These are phyloP conservation scores for Ivindomyrus marchei DNA, from an alignment of 2,113 vertebrate species.

Conservation along the genomic window DNA sequence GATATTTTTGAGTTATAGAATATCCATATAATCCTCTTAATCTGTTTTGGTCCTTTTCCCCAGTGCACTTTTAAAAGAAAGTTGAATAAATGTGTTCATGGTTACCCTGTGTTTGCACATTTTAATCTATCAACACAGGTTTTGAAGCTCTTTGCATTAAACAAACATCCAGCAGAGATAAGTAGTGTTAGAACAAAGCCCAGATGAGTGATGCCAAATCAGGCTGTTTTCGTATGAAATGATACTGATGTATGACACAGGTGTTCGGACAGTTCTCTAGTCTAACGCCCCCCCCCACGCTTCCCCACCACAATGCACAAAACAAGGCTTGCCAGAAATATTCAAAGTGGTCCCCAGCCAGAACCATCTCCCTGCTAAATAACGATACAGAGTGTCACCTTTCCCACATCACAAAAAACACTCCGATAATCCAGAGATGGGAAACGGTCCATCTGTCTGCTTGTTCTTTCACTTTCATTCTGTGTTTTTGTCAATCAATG, in stretches of 20 bases:
- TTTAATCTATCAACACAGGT: neutral
- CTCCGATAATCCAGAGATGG: neutral
- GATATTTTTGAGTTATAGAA: neutral
- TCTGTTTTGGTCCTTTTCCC: neutral
- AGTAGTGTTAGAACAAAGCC: neutral
- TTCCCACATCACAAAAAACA: neutral
- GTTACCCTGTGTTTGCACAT: neutral
- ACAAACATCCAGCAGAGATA: neutral
- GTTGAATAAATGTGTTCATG: neutral
- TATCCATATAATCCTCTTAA: neutral
- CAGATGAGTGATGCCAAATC: neutral
- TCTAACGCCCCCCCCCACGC: neutral
- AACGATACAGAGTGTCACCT: constrained; percentile 2
- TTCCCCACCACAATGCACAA: neutral
- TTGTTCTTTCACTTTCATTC: neutral
- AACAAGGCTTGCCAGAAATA: neutral
- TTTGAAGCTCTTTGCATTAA: neutral
- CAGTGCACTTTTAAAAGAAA: neutral
- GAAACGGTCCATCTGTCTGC: neutral
- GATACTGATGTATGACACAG: neutral
- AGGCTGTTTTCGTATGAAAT: neutral
- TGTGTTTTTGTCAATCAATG: neutral
- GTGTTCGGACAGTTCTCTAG: neutral
- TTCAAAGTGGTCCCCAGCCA: neutral
- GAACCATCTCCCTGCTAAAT: neutral